A percentile compares a stretch with the other conserved stretches of the same genome.
These are phyloP conservation scores for Latheticus oryzae DNA, from an alignment of 2,888 invertebrate species.

Conservation along the genomic window DNA sequence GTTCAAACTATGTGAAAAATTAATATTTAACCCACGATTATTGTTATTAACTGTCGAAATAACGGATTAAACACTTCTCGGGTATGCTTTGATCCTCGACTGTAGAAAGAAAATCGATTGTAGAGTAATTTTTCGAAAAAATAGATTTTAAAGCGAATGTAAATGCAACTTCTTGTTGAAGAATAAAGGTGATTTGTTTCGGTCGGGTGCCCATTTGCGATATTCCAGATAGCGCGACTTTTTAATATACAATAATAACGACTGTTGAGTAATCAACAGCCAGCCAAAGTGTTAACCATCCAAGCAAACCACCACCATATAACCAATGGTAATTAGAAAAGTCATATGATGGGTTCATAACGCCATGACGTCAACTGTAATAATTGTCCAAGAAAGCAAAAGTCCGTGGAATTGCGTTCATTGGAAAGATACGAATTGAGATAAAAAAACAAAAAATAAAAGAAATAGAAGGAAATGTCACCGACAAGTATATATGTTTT, in stretches of 20 bases:
- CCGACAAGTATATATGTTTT: too few species aligned
- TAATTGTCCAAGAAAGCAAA: constrained; percentile 16
- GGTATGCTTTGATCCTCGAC: constrained; percentile 50
- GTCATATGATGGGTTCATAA: constrained; percentile 36
- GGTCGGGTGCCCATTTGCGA: constrained; percentile 53
- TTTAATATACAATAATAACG: constrained; percentile 56
- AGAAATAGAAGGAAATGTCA: too few species aligned
- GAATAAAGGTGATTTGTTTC: constrained; percentile 53
- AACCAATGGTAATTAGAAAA: constrained; percentile 45
- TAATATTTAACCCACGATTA: constrained; percentile 63
- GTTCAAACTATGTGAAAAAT: constrained; percentile 65
- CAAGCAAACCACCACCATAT: constrained; percentile 1
- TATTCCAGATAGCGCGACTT: constrained; percentile 52
- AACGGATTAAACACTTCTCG: constrained; percentile 53
- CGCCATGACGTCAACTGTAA: constrained; percentile 31
- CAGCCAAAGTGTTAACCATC: constrained; percentile 9
- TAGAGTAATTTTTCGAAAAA: too few species aligned
- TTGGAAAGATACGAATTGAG: constrained; percentile 34
- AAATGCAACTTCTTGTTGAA: too few species aligned
- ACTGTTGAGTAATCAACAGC: constrained; percentile 47
- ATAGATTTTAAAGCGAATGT: too few species aligned
- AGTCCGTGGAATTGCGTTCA: constrained; percentile 31
- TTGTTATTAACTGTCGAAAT: constrained; percentile 60
- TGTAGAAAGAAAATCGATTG: constrained; percentile 32
- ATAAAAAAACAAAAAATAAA: too few species aligned